Evolutionary conservation across 2,888 invertebrate species (phyloP).

Genomic region (Brassicogethes aeneus): DNA sequence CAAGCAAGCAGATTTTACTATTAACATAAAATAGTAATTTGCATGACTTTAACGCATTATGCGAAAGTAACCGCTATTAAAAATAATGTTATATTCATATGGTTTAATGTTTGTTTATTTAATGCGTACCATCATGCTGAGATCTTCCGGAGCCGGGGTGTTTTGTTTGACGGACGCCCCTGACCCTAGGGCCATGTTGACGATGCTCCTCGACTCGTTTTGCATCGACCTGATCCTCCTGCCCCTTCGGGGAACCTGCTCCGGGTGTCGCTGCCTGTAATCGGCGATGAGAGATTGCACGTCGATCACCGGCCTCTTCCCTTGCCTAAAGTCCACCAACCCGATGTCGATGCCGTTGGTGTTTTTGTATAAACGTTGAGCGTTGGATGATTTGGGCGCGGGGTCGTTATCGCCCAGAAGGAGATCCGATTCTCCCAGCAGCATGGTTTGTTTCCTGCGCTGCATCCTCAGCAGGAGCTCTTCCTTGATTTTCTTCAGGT

Average conservation of each 20-base stretch:
- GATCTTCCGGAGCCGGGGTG: no score
- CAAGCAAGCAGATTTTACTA: no score
- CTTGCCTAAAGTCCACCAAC: slow-evolving; percentile 47
- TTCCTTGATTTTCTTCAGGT: slow-evolving; percentile 76
- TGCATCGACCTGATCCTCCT: slow-evolving; percentile 49
- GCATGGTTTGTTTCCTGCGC: slow-evolving; percentile 56
- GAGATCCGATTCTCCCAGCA: slow-evolving; percentile 25
- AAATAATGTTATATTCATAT: no score
- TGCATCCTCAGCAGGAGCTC: slow-evolving; percentile 65
- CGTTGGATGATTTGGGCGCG: slow-evolving; percentile 6
- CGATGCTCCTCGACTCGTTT: slow-evolving; percentile 24
- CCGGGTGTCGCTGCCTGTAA: slow-evolving; percentile 66
- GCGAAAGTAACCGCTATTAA: no score
- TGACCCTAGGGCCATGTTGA: slow-evolving; percentile 40
- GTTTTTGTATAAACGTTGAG: slow-evolving; percentile 36
- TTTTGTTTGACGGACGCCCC: slow-evolving; percentile 39
- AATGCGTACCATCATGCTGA: no score
- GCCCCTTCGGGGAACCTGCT: slow-evolving; percentile 60
- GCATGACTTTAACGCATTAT: no score
- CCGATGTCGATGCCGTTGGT: slow-evolving; percentile 42
- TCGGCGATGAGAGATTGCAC: slow-evolving; percentile 77
- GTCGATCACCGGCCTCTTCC: slow-evolving; percentile 66
- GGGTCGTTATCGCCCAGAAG: slow-evolving; percentile 3
- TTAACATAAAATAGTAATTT: no score
- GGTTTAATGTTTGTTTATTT: no score